Conservation (phyloP, 2,888 invertebrate genomes). For the Carpatolechia fugitivella region DNA sequence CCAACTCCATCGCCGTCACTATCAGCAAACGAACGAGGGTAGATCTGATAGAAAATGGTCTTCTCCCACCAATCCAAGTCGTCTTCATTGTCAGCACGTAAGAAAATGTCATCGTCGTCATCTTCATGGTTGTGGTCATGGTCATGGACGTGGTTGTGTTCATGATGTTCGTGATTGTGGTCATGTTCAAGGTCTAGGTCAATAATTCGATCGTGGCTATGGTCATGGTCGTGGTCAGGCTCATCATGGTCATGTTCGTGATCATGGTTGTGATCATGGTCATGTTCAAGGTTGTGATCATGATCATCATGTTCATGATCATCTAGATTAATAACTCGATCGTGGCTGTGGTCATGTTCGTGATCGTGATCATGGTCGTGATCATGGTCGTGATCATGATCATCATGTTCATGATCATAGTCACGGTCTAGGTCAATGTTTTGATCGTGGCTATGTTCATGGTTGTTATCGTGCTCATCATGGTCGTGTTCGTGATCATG, state of each 20-base stretch:
- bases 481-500: background rate
- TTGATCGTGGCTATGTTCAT: background rate
- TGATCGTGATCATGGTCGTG: background rate
- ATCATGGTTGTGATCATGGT: background rate
- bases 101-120: background rate
- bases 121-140: background rate
- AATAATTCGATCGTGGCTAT: background rate
- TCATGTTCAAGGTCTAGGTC: background rate
- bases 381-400: background rate
- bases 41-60: slow-evolving; percentile 87
- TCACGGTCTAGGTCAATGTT: background rate
- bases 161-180: background rate
- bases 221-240: background rate
- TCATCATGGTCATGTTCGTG: background rate
- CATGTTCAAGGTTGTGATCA: background rate
- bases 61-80: slow-evolving; percentile 86
- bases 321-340: background rate
- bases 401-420: background rate
- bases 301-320: background rate
- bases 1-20: slow-evolving; percentile 86
- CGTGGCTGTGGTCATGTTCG: background rate
- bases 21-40: slow-evolving; percentile 88
- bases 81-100: slow-evolving; percentile 28
- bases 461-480: background rate
- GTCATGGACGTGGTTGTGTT: background rate